Evolutionary conservation across 2,113 vertebrate genomes (phyloP), one percentile per base, ranked within the genome.

Genomic region (Indri indri): DNA sequence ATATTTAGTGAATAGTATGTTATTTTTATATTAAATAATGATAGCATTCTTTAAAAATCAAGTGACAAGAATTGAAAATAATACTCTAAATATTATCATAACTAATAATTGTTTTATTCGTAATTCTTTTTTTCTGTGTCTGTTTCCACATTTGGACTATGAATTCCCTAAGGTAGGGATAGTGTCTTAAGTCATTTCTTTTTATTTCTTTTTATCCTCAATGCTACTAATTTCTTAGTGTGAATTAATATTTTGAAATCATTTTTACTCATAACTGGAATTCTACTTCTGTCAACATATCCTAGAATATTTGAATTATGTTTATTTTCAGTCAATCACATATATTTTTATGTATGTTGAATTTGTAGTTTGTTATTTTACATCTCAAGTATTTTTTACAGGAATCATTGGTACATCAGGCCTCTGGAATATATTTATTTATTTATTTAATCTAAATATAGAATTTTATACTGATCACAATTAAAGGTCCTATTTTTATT

Each of bases 161-260:
- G 63, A 57, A 12, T 7, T 77, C 7, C 9, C 63, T 54, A 65
- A 92, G 47, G 52, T 63, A 84, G 20, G 3, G 34, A 80, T 23
- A 73, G 9, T 66, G 6, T 52, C 16, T 70, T 83, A 88, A 27
- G 6, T 40, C 27, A 76, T 65, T 70, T 81, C 12, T 80, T 77
- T 80, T 61, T 61, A 27, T 61, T 61, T 61, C 59, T 27, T 63
- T 89, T 57, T 27, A 84, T 59, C 65, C 9, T 76, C 12, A 68
- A 37, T 20, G 68, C 14, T 92, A 57, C 17, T 59, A 47, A 80
- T 93, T 82, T 63, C 17, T 94, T 76, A 2, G 8, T 88, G 11
- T 70, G n/a, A 61, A 50, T 90, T 85, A 86, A 30, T 81, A 22
- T 87, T 96, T 70, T 90, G n/a, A 90, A 81, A 82, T 77, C 32